Percentiles rank a stretch among this genome's conserved stretches.
These are phyloP conservation scores for Bombus affinis DNA, from an alignment of 1,140 invertebrate genomes.

Conservation along the genomic window DNA sequence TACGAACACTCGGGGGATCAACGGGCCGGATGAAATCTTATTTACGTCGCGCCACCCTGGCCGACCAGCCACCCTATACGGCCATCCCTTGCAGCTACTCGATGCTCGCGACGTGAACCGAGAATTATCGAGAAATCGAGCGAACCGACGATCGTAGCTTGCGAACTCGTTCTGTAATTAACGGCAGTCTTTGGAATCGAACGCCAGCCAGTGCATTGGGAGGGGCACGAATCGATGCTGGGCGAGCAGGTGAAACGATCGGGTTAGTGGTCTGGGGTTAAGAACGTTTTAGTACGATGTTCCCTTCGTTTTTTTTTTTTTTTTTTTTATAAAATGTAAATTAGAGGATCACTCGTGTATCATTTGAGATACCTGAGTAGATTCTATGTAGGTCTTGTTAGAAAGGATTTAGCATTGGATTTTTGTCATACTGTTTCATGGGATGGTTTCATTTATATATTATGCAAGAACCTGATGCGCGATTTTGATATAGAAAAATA, in stretches of 20 bases:
- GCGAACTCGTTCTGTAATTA: conserved; percentile 35
- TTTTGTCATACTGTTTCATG: not conserved
- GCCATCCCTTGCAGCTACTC: not conserved
- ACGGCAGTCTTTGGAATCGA: conserved; percentile 9
- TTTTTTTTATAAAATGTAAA: not conserved
- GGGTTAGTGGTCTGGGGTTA: not conserved
- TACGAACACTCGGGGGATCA: conserved; percentile 34
- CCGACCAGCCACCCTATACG: not conserved
- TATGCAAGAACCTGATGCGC: too few relatives aligned
- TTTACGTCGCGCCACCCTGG: conserved; percentile 25
- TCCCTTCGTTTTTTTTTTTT: not conserved
- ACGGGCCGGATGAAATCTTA: conserved; percentile 35
- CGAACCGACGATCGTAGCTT: not conserved
- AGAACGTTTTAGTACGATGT: not conserved
- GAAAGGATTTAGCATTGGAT: not conserved
- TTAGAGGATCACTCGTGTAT: not conserved
- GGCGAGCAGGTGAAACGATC: not conserved
- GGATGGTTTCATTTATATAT: too few relatives aligned
- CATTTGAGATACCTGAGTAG: not conserved
- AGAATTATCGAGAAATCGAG: conserved; percentile 43
- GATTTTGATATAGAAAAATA: too few relatives aligned
- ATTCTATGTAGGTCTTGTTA: not conserved
- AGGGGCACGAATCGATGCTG: conserved; percentile 14
- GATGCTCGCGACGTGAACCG: not conserved
- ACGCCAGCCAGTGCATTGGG: not conserved